Evolutionary conservation across 2,113 vertebrate genomes (phyloP).

Genomic region (Chlorodrepanis virens): DNA sequence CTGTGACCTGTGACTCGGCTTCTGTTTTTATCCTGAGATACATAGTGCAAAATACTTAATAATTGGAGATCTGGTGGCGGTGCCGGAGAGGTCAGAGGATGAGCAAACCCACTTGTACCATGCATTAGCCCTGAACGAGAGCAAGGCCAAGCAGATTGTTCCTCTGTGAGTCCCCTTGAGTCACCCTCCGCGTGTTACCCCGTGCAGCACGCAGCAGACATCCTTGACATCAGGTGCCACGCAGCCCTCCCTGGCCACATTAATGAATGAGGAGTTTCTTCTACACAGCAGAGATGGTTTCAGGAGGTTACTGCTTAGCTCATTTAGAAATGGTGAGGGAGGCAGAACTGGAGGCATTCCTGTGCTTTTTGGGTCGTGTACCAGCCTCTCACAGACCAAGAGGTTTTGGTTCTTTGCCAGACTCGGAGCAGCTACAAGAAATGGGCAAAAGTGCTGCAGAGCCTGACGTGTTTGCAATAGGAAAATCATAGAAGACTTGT

Average conservation of each 20-base stretch:
- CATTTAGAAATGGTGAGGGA: neutral
- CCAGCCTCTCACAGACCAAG: neutral
- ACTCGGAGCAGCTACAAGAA: neutral
- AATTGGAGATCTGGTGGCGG: conserved; percentile 45
- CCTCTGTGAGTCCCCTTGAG: neutral
- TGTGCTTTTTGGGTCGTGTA: fast-evolving
- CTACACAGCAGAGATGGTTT: neutral
- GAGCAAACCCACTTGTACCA: neutral
- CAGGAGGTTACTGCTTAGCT: neutral
- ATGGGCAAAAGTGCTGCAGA: neutral
- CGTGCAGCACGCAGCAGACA: neutral
- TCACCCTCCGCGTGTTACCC: neutral
- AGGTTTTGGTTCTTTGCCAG: neutral
- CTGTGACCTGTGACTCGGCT: conserved; percentile 44
- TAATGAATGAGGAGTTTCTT: neutral
- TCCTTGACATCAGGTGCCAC: neutral
- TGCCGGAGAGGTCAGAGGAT: conserved; percentile 32
- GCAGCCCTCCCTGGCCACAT: neutral
- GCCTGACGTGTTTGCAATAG: neutral
- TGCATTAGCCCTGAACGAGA: neutral
- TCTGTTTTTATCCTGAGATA: conserved; percentile 52
- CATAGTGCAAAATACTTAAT: conserved; percentile 54
- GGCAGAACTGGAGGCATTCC: neutral
- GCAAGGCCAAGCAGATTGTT: neutral
- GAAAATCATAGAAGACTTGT: neutral